Evolutionary conservation across 1,140 invertebrate species (phyloP), one percentile per base, ranked within the genome.

Genomic region (Aphelenchoides fujianensis): DNA sequence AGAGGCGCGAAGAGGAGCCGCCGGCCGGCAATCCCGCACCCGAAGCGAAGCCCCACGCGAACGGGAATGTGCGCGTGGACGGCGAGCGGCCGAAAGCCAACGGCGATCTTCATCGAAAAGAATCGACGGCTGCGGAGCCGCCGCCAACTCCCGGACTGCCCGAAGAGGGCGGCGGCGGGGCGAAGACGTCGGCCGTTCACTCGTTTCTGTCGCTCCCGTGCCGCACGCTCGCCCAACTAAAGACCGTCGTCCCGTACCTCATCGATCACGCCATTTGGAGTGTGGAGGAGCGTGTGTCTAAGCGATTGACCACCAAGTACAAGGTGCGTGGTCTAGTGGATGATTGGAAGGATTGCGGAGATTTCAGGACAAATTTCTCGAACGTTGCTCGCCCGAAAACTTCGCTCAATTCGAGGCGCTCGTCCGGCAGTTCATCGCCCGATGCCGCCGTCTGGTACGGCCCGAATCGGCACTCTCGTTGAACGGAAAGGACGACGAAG

Each of bases 171-270:
- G n/a, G n/a, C n/a, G n/a, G n/a, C n/a, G n/a, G n/a, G n/a, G n/a
- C n/a, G n/a, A n/a, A n/a, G n/a, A n/a, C n/a, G n/a, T n/a, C 5
- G 5, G 55, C 55, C 28, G 34, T 59, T 16, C 5, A 59, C 1
- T 12, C 63, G n/a, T 35, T 66, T 66, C 2, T 92, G 90, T 79
- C 91, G 91, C 84, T 80, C 27, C 54, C 74, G 7, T 81, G 78
- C 31, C 35, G 48, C 9, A 67, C 66, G 57, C 37, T 78, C 27
- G 31, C 28, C 28, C 71, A 80, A 66, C 48, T 78, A 12, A 34
- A 59, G 34, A 30, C 28, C 28, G 73, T 69, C 16, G 48, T 48
- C 16, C 54, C 71, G 2, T 74, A 53, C 34, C 61, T 78, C 9
- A 31, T 81, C 9, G 69, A 69, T 16, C 68, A 80, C 59, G 32